phyloP scores from a whole-genome alignment of 2,113 vertebrate species.

The Clarias magur region DNA sequence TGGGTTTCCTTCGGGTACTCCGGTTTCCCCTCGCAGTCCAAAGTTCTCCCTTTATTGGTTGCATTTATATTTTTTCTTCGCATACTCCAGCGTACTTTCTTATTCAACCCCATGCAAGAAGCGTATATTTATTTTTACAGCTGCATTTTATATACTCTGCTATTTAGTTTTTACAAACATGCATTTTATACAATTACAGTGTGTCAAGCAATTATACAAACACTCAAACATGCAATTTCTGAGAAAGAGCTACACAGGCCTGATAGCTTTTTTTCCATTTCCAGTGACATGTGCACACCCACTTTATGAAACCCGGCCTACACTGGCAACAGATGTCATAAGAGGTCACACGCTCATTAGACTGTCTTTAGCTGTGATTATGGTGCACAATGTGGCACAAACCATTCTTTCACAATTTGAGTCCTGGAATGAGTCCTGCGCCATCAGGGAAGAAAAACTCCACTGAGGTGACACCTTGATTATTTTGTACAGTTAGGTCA shows the following conservation, averaged over 20 bases:
- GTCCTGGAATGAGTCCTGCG: too few species aligned
- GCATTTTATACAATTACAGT: too few species aligned
- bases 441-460: too few species aligned
- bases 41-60: not conserved
- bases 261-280: not conserved
- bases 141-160: not conserved
- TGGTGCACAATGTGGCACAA: too few species aligned
- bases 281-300: constrained; percentile 1
- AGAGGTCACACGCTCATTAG: too few species aligned
- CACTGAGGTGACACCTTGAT: too few species aligned
- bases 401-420: too few species aligned
- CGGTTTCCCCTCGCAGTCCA: too few species aligned
- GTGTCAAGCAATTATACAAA: not conserved
- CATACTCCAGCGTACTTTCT: not conserved
- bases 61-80: not conserved
- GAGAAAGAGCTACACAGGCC: not conserved
- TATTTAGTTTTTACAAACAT: not conserved
- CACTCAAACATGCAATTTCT: not conserved
- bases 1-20: too few species aligned
- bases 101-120: too few species aligned
- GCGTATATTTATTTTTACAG: not conserved
- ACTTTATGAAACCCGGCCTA: constrained; percentile 4
- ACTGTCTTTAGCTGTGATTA: too few species aligned
- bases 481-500: too few species aligned
- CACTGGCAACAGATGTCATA: not conserved